phyloP scores from a whole-genome alignment of 2,888 invertebrate species.

The Scaptodrosophila latifasciaeformis region DNA sequence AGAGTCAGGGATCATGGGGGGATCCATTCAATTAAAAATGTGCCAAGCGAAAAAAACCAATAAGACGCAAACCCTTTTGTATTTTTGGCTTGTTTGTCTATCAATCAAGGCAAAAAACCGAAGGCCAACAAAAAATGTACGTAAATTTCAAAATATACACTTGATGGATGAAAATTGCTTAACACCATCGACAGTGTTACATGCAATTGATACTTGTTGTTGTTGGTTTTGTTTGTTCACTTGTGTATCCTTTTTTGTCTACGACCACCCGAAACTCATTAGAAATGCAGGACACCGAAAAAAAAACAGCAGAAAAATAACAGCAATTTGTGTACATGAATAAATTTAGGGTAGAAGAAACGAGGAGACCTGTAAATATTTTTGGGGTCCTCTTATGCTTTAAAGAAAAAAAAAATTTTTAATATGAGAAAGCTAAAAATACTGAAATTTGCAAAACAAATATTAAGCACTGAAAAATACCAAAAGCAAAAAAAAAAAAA shows the following conservation, averaged over 20 bases:
- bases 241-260: constrained; percentile 30
- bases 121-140: constrained; percentile 21
- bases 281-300: constrained; percentile 44
- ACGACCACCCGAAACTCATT: constrained; percentile 38
- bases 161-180: constrained; percentile 18
- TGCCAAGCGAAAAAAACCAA: constrained; percentile 21
- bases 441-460: too few relatives aligned
- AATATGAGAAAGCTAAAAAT: too few relatives aligned
- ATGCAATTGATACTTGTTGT: constrained; percentile 52
- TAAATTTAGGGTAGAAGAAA: too few relatives aligned
- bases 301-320: neutral
- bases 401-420: too few relatives aligned
- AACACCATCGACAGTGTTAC: constrained; percentile 29
- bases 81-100: constrained; percentile 42
- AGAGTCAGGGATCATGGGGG: too few relatives aligned
- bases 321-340: too few relatives aligned
- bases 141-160: neutral
- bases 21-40: constrained; percentile 51
- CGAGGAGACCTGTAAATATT: too few relatives aligned
- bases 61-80: neutral
- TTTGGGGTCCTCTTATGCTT: too few relatives aligned
- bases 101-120: constrained; percentile 53
- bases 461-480: too few relatives aligned
- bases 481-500: neutral
- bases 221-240: too few relatives aligned